phyloP scores from a whole-genome alignment of 2,797 vertebrate genomes.

The Characodon lateralis region DNA sequence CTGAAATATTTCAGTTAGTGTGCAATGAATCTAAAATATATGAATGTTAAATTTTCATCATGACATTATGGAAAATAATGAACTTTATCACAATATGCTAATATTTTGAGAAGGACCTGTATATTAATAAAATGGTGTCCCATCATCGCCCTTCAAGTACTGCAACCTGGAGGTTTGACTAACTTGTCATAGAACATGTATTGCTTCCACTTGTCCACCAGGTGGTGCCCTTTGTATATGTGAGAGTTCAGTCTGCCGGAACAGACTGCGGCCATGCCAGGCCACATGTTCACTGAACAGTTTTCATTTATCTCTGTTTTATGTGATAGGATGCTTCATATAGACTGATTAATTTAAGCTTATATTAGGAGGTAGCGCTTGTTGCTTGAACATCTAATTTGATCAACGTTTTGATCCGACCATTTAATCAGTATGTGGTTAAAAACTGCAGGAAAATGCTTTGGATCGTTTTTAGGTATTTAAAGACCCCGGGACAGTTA shows the following conservation, averaged over 20 bases:
- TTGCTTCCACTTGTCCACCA: slow-evolving; percentile 22
- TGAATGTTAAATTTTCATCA: too few relatives aligned
- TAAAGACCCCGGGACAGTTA: neutral
- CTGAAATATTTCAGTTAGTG: too few relatives aligned
- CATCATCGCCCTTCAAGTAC: neutral
- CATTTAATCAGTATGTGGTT: neutral
- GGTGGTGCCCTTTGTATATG: slow-evolving; percentile 5
- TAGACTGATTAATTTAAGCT: neutral
- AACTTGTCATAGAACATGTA: neutral
- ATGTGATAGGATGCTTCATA: neutral
- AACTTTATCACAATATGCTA: too few relatives aligned
- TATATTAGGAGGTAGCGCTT: neutral
- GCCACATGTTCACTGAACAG: slow-evolving; percentile 26
- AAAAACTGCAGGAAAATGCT: neutral
- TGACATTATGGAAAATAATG: too few relatives aligned
- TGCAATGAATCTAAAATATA: too few relatives aligned
- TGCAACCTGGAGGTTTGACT: too few relatives aligned
- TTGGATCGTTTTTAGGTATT: neutral
- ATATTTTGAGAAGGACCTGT: too few relatives aligned
- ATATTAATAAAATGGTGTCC: neutral
- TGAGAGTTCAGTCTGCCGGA: neutral
- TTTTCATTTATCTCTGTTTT: neutral
- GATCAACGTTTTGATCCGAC: neutral
- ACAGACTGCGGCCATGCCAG: slow-evolving; percentile 8
- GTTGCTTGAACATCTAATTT: neutral